Evolutionary conservation across 1,140 invertebrate species (phyloP), one percentile per base, ranked within the genome.

Genomic region (Diplogasteroides magnus): DNA sequence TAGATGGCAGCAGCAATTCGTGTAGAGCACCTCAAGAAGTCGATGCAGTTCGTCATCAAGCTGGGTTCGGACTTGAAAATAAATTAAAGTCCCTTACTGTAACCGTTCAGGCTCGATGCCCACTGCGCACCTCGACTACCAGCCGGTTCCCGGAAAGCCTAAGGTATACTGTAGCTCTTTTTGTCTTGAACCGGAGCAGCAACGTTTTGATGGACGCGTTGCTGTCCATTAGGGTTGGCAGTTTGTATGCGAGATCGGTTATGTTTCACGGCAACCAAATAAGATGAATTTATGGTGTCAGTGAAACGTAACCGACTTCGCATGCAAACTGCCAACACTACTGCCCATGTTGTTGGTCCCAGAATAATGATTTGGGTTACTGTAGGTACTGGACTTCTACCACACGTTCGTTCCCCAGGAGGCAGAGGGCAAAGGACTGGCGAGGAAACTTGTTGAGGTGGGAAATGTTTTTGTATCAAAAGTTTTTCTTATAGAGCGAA

Each of bases 341-440:
- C n/a, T n/a, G n/a, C n/a, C n/a, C n/a, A n/a, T n/a, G n/a, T n/a
- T n/a, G n/a, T n/a, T n/a, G n/a, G n/a, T n/a, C n/a, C n/a, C n/a
- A n/a, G n/a, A n/a, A n/a, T n/a, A n/a, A n/a, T n/a, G n/a, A n/a
- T n/a, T n/a, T n/a, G n/a, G n/a, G n/a, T n/a, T n/a, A n/a, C n/a
- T n/a, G n/a, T 48, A 71, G 31, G 71, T 76, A 1, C 65, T 76
- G 1, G 75, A 76, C 56, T 73, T 76, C 48, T 59, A 76, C 29
- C 75, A 76, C 61, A 76, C 75, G 2, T 65, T 76, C 31, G 72
- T 73, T 19, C 75, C 75, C 37, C 32, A 61, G 48, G 74, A 76
- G 25, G 66, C 68, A 28, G 69, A 69, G 29, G 75, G 75, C 25
- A 76, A 76, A 57, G 75, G 75, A 31, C 28, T 76, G 29, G 75